phyloP scores from a whole-genome alignment of 2,888 invertebrate genomes.

The Hemicrepidius hirtus region DNA sequence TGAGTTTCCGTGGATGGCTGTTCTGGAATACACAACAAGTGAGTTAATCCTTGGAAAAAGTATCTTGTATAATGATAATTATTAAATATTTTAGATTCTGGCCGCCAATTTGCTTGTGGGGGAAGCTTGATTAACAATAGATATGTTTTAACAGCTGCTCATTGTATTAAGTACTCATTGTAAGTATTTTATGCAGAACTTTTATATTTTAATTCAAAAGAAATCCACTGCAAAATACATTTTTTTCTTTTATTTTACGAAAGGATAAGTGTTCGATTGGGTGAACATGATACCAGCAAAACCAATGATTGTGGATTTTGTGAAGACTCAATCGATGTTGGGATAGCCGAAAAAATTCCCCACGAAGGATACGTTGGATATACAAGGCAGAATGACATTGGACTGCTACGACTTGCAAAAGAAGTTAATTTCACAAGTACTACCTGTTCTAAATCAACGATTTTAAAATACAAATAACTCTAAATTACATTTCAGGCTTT shows the following conservation, averaged over 20 bases:
- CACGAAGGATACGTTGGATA: slow-evolving; percentile 79
- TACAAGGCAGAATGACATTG: slow-evolving; percentile 81
- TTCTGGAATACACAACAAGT: slow-evolving; percentile 81
- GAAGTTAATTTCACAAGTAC: slow-evolving; percentile 75
- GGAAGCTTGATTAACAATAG: slow-evolving; percentile 80
- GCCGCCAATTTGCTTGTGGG: slow-evolving; percentile 81
- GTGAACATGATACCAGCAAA: slow-evolving; percentile 78
- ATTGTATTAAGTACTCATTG: slow-evolving; percentile 79
- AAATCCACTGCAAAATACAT: slow-evolving; percentile 73
- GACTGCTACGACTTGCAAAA: slow-evolving; percentile 77
- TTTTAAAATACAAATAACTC: too few species aligned
- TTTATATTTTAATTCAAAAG: too few species aligned
- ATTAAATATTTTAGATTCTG: slow-evolving; percentile 72
- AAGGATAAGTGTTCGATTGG: slow-evolving; percentile 78
- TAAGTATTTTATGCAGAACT: too few species aligned
- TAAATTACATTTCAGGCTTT: too few species aligned
- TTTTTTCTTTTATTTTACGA: slow-evolving; percentile 71
- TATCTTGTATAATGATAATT: too few species aligned
- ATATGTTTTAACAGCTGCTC: slow-evolving; percentile 84
- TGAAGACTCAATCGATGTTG: slow-evolving; percentile 74
- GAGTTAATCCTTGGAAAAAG: slow-evolving; percentile 60
- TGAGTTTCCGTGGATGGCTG: slow-evolving; percentile 83
- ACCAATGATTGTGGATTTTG: slow-evolving; percentile 81
- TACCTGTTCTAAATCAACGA: slow-evolving; percentile 73
- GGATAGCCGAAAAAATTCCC: slow-evolving; percentile 77